Evolutionary conservation across 2,888 invertebrate species (phyloP).

Genomic region (Carterocephalus palaemon): DNA sequence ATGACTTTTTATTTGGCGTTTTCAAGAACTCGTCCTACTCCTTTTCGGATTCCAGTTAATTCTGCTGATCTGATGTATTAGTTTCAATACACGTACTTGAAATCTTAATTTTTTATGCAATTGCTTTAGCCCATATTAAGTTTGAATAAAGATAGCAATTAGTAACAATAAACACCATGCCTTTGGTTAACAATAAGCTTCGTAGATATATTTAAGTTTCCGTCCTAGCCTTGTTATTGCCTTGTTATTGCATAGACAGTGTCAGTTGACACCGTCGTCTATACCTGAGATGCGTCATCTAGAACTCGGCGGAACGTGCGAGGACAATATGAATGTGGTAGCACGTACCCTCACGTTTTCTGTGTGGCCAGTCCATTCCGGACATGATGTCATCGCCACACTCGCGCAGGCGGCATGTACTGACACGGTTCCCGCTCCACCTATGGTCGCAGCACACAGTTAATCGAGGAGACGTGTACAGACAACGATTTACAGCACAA

Average conservation of each 20-base stretch:
- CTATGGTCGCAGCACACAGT: slow-evolving; percentile 62
- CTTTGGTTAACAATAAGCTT: too few species aligned
- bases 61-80: slow-evolving; percentile 11
- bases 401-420: slow-evolving; percentile 63
- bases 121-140: too few species aligned
- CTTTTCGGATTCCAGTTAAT: slow-evolving; percentile 6
- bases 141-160: too few species aligned
- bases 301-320: slow-evolving; percentile 43
- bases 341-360: slow-evolving; percentile 65
- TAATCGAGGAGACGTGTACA: slow-evolving; percentile 74
- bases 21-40: slow-evolving; percentile 15
- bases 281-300: slow-evolving; percentile 52
- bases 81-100: too few species aligned
- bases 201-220: too few species aligned
- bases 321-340: slow-evolving; percentile 47
- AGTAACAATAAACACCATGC: too few species aligned
- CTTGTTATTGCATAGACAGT: not conserved
- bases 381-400: slow-evolving; percentile 73
- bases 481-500: slow-evolving; percentile 77
- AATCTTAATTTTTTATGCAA: too few species aligned
- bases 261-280: slow-evolving; percentile 1
- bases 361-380: slow-evolving; percentile 68
- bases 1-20: slow-evolving; percentile 13
- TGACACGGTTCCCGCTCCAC: slow-evolving; percentile 55
- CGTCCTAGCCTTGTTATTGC: too few species aligned